A percentile compares a stretch with the other conserved stretches of the same genome.
Evolutionary conservation across 1,140 invertebrate genomes (phyloP).

Genomic region (Leucophenga varia): DNA sequence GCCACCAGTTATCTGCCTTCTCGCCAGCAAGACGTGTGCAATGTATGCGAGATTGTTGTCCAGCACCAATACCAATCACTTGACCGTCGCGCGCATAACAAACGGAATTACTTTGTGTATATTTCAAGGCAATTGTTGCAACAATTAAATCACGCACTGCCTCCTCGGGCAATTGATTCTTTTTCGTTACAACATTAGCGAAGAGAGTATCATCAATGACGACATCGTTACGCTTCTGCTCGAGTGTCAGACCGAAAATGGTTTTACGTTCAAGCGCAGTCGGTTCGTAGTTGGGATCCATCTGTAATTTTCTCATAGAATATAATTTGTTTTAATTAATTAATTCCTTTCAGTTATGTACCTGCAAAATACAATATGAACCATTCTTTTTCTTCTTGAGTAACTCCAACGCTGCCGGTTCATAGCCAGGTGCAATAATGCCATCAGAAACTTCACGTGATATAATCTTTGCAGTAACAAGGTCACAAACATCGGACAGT

Average conservation of each 20-base stretch:
- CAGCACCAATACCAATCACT: constrained; percentile 95
- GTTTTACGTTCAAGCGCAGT: constrained; percentile 79
- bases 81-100: constrained; percentile 72
- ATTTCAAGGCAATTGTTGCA: constrained; percentile 95
- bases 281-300: constrained; percentile 86
- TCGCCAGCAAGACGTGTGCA: constrained; percentile 95
- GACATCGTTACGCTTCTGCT: constrained; percentile 91
- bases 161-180: constrained; percentile 68
- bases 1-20: constrained; percentile 99
- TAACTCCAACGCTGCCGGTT: constrained; percentile 79
- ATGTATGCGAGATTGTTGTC: constrained; percentile 96
- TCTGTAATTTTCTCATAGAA: too few relatives aligned
- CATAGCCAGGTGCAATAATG: constrained; percentile 91
- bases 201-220: constrained; percentile 80
- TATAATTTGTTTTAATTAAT: too few relatives aligned
- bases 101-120: constrained; percentile 78
- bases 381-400: constrained; percentile 95
- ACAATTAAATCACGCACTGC: constrained; percentile 91
- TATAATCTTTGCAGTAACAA: constrained; percentile 75
- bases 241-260: constrained; percentile 87
- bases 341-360: constrained; percentile 24
- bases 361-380: constrained; percentile 85
- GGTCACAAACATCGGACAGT: constrained; percentile 89
- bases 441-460: constrained; percentile 92
- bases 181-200: constrained; percentile 79